Conservation (phyloP, 1,140 invertebrate genomes). For the Leptinotarsa texana region DNA sequence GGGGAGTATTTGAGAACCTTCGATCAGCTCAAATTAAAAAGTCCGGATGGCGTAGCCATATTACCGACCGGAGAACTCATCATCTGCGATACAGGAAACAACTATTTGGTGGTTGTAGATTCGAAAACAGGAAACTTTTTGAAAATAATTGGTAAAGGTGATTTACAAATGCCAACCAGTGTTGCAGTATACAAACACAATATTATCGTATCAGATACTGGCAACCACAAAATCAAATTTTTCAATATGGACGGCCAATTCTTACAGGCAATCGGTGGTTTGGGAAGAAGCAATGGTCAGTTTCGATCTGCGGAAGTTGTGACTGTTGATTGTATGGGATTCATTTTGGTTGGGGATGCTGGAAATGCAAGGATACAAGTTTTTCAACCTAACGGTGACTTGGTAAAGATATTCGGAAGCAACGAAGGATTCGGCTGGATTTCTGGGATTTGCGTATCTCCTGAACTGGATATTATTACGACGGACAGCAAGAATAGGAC, state of each 20-base stretch:
- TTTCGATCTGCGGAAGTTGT: constrained; percentile 71
- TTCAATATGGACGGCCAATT: constrained; percentile 60
- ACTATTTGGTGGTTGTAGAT: constrained; percentile 64
- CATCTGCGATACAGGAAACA: constrained; percentile 77
- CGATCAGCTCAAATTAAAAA: constrained; percentile 64
- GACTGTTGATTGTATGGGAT: constrained; percentile 70
- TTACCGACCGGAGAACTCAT: constrained; percentile 62
- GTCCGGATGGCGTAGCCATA: constrained; percentile 73
- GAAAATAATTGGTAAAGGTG: constrained; percentile 36
- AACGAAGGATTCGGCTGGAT: constrained; percentile 71
- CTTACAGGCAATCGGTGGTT: constrained; percentile 62
- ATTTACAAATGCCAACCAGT: constrained; percentile 70
- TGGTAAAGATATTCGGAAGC: constrained; percentile 68
- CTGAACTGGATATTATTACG: constrained; percentile 68
- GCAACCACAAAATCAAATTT: constrained; percentile 68
- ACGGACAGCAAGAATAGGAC: constrained; percentile 73
- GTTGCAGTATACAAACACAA: constrained; percentile 63
- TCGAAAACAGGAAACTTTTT: constrained; percentile 53
- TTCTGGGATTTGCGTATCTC: constrained; percentile 69
- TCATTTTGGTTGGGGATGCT: constrained; percentile 76
- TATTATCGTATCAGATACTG: constrained; percentile 67
- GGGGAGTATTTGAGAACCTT: constrained; percentile 65
- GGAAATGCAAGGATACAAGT: constrained; percentile 78
- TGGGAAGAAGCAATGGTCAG: constrained; percentile 65
- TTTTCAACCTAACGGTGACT: constrained; percentile 67